A percentile compares a stretch with the other conserved stretches of the same genome.
Evolutionary conservation across 2,888 invertebrate genomes (phyloP).

Genomic region (Mythimna impura): DNA sequence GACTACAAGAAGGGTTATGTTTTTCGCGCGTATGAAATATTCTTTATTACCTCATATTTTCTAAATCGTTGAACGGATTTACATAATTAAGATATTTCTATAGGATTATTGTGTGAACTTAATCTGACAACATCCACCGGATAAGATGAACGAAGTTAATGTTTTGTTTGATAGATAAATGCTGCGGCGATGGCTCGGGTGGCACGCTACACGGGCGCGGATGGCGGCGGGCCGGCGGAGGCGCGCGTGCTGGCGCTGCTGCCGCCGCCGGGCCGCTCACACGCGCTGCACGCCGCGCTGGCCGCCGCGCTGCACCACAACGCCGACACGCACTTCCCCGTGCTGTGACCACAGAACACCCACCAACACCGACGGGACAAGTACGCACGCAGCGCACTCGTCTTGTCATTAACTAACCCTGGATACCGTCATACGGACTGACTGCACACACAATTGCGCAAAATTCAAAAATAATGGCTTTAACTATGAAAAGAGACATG

Average conservation of each 20-base stretch:
- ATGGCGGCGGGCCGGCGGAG: conserved; percentile 44
- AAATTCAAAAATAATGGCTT: background rate
- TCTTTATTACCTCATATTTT: too few relatives aligned
- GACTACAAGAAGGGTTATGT: too few relatives aligned
- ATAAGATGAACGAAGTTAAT: too few relatives aligned
- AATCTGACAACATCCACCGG: too few relatives aligned
- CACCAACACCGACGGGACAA: background rate
- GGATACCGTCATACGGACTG: background rate
- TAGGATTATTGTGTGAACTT: too few relatives aligned
- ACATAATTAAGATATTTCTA: too few relatives aligned
- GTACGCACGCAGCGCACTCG: background rate
- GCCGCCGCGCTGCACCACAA: conserved; percentile 76
- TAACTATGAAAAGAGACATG: background rate
- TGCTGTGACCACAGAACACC: conserved; percentile 67
- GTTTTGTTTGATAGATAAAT: conserved; percentile 64
- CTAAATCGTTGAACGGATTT: too few relatives aligned
- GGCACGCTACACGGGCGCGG: conserved; percentile 83
- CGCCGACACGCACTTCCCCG: conserved; percentile 75
- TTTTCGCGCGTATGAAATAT: too few relatives aligned
- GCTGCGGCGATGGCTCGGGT: conserved; percentile 85
- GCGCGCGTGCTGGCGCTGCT: conserved; percentile 72
- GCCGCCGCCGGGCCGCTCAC: conserved; percentile 69
- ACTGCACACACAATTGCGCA: background rate
- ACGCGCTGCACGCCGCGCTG: conserved; percentile 78
- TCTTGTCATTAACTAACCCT: background rate